phyloP scores from a whole-genome alignment of 2,888 invertebrate genomes.

The Calameuta idolon region DNA sequence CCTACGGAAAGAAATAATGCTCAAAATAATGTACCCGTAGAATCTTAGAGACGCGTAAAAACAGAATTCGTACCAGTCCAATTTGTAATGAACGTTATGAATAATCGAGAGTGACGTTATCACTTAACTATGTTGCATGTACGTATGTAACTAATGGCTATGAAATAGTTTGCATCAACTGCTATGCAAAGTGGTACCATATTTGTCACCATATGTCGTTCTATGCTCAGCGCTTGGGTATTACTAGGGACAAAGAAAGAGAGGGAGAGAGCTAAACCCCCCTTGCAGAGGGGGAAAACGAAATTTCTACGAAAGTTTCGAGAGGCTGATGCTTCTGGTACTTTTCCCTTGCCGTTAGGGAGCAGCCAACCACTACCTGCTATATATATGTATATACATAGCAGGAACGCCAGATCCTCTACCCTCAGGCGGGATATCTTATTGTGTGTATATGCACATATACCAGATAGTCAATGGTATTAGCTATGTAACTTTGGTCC shows the following conservation, averaged over 20 bases:
- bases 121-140: background rate
- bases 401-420: background rate
- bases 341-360: background rate
- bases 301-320: background rate
- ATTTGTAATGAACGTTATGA: background rate
- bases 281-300: background rate
- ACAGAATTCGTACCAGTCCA: too few species aligned
- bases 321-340: background rate
- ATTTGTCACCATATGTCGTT: background rate
- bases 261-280: background rate
- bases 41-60: background rate
- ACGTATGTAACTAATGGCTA: background rate
- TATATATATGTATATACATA: background rate
- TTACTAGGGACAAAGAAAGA: background rate
- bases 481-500: background rate
- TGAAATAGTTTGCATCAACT: background rate
- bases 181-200: background rate
- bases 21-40: background rate
- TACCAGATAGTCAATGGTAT: background rate
- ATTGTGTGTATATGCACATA: background rate
- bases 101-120: background rate
- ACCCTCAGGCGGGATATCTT: background rate
- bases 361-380: background rate
- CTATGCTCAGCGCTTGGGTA: background rate
- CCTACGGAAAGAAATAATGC: too few species aligned